Evolutionary conservation across 2,797 vertebrate species (phyloP).

Genomic region (Micrastur ruficollis): DNA sequence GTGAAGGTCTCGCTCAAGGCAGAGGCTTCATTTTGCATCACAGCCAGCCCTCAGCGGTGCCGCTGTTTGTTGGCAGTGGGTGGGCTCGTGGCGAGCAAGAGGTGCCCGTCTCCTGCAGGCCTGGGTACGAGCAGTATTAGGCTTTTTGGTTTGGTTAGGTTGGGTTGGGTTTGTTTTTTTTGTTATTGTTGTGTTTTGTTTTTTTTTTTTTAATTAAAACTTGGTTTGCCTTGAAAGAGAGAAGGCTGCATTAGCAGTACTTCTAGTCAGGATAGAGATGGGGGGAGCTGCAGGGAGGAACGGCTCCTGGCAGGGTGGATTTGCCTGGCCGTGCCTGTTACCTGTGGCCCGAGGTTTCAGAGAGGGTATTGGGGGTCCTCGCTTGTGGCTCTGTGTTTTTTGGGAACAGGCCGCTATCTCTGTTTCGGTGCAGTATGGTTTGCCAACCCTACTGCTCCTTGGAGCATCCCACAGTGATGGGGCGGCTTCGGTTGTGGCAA

Average conservation of each 20-base stretch:
- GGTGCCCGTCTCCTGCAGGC: slow-evolving; percentile 53
- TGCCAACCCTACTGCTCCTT: fast-evolving
- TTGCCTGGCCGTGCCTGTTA: neutral
- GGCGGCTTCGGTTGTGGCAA: neutral
- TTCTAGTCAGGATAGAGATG: neutral
- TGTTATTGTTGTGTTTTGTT: too few species aligned
- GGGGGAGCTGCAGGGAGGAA: neutral
- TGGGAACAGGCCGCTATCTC: neutral
- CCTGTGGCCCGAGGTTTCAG: fast-evolving
- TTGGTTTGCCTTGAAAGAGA: neutral
- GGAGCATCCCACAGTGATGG: neutral
- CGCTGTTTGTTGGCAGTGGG: slow-evolving; percentile 58
- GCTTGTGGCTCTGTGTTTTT: neutral
- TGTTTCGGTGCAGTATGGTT: fast-evolving
- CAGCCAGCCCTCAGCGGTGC: slow-evolving; percentile 1
- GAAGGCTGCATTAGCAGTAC: neutral
- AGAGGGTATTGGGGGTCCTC: neutral
- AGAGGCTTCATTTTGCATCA: slow-evolving; percentile 23
- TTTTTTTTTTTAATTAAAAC: neutral
- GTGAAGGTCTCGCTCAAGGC: slow-evolving; percentile 27
- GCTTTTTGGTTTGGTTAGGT: neutral
- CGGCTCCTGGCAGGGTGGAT: neutral
- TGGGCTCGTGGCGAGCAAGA: slow-evolving; percentile 43
- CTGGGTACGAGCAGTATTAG: neutral
- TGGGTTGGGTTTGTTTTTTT: neutral